Evolutionary conservation across 2,888 invertebrate genomes (phyloP).

Genomic region (Rotaria socialis): DNA sequence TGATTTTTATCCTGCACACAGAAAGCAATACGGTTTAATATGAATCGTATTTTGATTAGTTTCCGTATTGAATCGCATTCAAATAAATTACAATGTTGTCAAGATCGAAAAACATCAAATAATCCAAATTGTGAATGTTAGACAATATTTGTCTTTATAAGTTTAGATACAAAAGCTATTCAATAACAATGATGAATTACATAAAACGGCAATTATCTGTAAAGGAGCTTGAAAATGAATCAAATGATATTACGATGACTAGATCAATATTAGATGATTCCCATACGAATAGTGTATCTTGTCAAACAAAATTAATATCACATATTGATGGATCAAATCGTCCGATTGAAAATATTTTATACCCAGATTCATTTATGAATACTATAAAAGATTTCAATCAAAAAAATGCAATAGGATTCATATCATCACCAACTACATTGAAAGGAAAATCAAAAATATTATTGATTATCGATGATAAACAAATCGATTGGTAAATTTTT

Average conservation of each 20-base stretch:
- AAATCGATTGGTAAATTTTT: constrained; percentile 79
- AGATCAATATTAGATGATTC: not conserved
- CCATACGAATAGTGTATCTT: not conserved
- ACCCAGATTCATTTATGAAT: not conserved
- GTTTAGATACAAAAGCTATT: not conserved
- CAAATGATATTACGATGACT: constrained; percentile 68
- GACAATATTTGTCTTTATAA: not conserved
- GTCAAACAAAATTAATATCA: constrained; percentile 69
- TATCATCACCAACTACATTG: not conserved
- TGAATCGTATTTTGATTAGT: too few species aligned
- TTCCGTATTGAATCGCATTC: too few species aligned
- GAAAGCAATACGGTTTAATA: not conserved
- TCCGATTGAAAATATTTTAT: constrained; percentile 48
- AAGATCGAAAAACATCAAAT: too few species aligned
- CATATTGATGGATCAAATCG: constrained; percentile 60
- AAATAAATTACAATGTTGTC: too few species aligned
- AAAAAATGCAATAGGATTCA: not conserved
- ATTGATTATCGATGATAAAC: constrained; percentile 89
- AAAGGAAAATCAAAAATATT: constrained; percentile 83
- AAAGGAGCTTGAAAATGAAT: constrained; percentile 89
- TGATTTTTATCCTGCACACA: not conserved
- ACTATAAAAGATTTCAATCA: not conserved
- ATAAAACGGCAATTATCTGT: constrained; percentile 96
- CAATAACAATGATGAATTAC: constrained; percentile 76
- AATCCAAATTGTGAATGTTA: too few species aligned